Conservation (phyloP, 2,113 vertebrate species). For the Macrotus californicus region DNA sequence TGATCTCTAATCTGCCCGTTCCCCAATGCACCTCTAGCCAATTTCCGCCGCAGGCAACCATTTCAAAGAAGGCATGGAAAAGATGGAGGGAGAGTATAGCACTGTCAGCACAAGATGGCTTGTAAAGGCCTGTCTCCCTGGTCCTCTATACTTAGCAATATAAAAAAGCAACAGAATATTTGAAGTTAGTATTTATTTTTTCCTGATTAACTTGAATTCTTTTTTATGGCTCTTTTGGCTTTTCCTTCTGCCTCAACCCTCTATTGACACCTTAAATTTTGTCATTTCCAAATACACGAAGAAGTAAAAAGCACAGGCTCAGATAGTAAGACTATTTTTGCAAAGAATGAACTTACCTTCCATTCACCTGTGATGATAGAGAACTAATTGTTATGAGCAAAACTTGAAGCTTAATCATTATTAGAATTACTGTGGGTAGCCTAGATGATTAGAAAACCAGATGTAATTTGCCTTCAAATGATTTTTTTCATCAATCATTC, state of each 20-base stretch:
- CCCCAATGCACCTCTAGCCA: rapidly evolving
- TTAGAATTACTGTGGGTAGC: background rate
- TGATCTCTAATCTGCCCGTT: background rate
- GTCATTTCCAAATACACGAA: background rate
- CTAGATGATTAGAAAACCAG: background rate
- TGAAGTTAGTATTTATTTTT: background rate
- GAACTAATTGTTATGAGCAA: background rate
- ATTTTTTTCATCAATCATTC: background rate
- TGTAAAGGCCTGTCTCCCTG: background rate
- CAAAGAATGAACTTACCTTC: background rate
- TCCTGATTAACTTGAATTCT: background rate
- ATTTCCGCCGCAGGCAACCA: rapidly evolving
- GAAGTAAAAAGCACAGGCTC: background rate
- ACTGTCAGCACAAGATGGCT: background rate
- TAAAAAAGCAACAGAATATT: background rate
- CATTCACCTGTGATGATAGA: background rate
- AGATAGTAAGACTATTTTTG: background rate
- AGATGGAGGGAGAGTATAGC: background rate
- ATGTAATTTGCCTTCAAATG: background rate
- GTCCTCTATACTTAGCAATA: background rate
- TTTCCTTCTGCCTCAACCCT: background rate
- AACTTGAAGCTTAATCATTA: background rate
- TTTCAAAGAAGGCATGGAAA: background rate
- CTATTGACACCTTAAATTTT: background rate
- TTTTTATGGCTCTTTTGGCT: background rate